A percentile compares a stretch with the other conserved stretches of the same genome.
Conservation (phyloP, 2,888 invertebrate species). For the Bursaphelenchus okinawaensis region DNA sequence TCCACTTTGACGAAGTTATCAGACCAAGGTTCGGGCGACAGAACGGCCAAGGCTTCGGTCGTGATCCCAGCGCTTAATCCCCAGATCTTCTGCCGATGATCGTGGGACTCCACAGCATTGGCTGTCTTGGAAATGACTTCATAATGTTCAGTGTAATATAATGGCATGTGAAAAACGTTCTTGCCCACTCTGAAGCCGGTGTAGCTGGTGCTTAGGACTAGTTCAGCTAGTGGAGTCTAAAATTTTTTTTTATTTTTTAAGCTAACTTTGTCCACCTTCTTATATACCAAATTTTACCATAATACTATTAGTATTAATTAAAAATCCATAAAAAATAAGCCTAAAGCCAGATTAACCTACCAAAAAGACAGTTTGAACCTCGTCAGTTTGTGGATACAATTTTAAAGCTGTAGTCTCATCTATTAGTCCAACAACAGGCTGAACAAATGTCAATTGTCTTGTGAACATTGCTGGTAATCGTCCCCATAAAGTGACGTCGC, state of each 20-base stretch:
- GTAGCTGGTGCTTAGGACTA: conserved; percentile 23
- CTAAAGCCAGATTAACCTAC: conserved; percentile 15
- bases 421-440: conserved; percentile 34
- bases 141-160: conserved; percentile 22
- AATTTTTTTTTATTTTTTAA: background rate
- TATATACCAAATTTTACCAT: too few relatives aligned
- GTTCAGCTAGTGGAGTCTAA: conserved; percentile 36
- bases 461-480: conserved; percentile 29
- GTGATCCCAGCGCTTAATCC: conserved; percentile 41
- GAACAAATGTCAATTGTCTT: conserved; percentile 26
- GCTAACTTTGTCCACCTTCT: too few relatives aligned
- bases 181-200: conserved; percentile 32
- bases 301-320: too few relatives aligned
- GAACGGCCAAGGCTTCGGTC: conserved; percentile 31
- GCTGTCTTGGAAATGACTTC: conserved; percentile 1
- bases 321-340: background rate
- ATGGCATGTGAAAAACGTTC: conserved; percentile 34
- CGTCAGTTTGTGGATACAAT: conserved; percentile 20
- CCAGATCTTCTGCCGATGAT: conserved; percentile 33
- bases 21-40: conserved; percentile 23
- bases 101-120: conserved; percentile 11
- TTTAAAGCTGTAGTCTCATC: conserved; percentile 19
- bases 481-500: conserved; percentile 37
- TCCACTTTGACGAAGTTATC: background rate
- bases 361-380: conserved; percentile 24